Conservation (phyloP, 2,888 invertebrate genomes). For the Leptinotarsa tumamoca region DNA sequence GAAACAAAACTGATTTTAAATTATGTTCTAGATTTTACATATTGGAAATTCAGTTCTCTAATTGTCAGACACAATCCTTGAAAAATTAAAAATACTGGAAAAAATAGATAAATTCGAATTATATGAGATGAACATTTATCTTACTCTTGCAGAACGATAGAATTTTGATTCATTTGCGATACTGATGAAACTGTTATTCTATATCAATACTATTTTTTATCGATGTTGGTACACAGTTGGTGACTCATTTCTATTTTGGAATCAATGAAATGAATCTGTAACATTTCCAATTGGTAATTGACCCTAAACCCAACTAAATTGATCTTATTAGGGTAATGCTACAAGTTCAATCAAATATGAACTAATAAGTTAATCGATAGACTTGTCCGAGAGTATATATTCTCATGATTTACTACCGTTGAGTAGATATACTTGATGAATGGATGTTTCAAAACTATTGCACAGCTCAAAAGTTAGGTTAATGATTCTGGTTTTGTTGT, state of each 20-base stretch:
- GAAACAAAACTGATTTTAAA: no score
- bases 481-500: no score
- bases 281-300: constrained; percentile 55
- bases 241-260: constrained; percentile 55
- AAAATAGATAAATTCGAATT: no score
- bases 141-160: no score
- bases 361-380: constrained; percentile 50
- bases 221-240: constrained; percentile 16
- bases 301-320: constrained; percentile 54
- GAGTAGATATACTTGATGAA: neutral
- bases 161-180: no score
- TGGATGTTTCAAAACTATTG: neutral
- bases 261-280: constrained; percentile 57
- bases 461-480: no score
- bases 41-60: no score
- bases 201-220: neutral
- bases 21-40: no score
- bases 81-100: no score
- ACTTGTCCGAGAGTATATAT: constrained; percentile 20
- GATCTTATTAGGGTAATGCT: constrained; percentile 54
- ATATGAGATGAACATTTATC: no score
- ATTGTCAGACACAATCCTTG: no score
- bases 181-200: neutral
- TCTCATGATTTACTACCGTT: constrained; percentile 16
- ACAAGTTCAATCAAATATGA: constrained; percentile 51